Base-by-base conservation (phyloP, 2,888 invertebrate genomes). In the Xestobium rufovillosum region DNA sequence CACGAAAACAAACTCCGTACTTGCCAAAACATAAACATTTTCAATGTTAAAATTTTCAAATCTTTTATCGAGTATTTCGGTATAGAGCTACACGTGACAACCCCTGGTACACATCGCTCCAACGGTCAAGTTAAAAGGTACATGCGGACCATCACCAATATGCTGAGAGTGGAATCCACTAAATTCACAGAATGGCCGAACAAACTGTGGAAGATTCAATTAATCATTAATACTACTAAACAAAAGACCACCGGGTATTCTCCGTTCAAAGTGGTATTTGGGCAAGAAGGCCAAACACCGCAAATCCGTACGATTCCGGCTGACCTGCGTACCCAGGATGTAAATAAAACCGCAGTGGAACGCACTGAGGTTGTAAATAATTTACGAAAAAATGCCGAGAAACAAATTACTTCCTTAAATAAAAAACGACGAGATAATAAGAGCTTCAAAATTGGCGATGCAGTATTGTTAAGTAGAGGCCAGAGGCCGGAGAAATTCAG, bases 81-180 rank as follows among this genome's bases (percentile, higher is more conserved):
- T 11, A 38, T 43, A 14, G 40, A 41, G 26, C 4, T 39, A n/a
- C 39, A 42, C 17, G 36, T 39, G 31, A 36, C 36, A 26, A 42
- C 39, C 29, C 44, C 41, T 11, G 35, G 34, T 39, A 26, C 19
- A 10, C 42, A 44, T 33, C 39, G 37, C 31, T 33, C 42, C 25
- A 44, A 44, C 26, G 37, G 44, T 3, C 39, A 44, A 32, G 32
- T 43, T 10, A 41, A 43, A 26, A 39, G 41, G 4, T 45, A 44
- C 19, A 44, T 45, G 43, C 35, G 35, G 14, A 35, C 38, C 11
- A 36, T 44, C 8, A 36, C 42, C 10, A 36, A 41, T 27, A 9
- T 42, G 17, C 23, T 43, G 26, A 34, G 36, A 16, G 23, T 42
- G 8, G 38, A 41, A 34, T 34, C 34, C 11, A 34, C 19, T 11